Evolutionary conservation across 2,888 invertebrate species (phyloP), one percentile per base, ranked within the genome.

Genomic region (Drepana falcataria): DNA sequence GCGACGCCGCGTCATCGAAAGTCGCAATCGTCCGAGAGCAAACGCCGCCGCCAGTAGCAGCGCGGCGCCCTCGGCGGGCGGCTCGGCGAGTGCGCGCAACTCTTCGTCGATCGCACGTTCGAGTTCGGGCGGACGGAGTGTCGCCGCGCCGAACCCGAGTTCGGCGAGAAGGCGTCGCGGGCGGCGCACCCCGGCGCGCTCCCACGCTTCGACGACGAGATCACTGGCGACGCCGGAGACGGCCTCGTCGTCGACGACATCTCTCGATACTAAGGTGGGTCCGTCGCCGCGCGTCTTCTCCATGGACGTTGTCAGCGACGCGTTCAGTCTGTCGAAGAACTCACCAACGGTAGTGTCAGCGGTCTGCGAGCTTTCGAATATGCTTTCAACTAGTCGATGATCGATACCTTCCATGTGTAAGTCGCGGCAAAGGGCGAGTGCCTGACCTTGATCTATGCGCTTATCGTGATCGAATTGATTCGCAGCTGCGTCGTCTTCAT

Each of bases 61-160:
- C 33, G 79, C 47, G 53, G 71, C 52, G 75, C 69, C 87, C 85
- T 66, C 59, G 54, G 59, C 63, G 44, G 59, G 49, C 55, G 73
- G 63, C 54, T 66, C 66, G 53, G 61, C 48, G 49, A 77, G 61
- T 6, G 79, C 80, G 34, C 75, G 71, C 55, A 86, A 69, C 83
- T 96, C 96, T 55, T 94, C 94, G 58, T 95, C 95, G 47, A 96
- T 84, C 33, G 94, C 93, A 58, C 92, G 92, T 54, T 94, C 93
- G 55, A 96, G 79, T 58, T 95, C 94, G 2, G 86, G 77, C 2
- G 95, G 82, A 60, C 92, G 93, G 47, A 95, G 85, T 56, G 93
- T 88, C 5, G 90, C 79, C 37, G 91, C 83, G 9, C 91, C 83
- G 71, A 95, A 94, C 3, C 96, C 95, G 41, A 96, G 85, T 60